Conservation (phyloP, 1,140 invertebrate genomes). For the Phocides pigmalion region DNA sequence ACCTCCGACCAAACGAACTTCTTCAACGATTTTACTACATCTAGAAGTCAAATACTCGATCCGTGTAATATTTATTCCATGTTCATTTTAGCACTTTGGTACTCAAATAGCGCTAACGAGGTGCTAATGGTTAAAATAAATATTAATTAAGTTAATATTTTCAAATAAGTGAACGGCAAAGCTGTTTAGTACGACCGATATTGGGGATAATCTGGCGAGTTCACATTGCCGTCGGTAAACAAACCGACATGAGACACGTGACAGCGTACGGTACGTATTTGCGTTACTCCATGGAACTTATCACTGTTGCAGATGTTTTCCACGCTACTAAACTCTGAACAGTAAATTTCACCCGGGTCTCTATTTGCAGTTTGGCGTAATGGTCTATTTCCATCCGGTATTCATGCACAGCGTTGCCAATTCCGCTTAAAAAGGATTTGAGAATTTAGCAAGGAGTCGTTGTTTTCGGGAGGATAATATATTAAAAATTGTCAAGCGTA, state of each 20-base stretch:
- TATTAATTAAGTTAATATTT: conserved; percentile 7
- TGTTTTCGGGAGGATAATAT: conserved; percentile 9
- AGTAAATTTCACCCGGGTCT: conserved; percentile 7
- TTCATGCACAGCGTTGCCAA: conserved; percentile 5
- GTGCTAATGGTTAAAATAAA: conserved; percentile 18
- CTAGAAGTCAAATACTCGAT: conserved; percentile 8
- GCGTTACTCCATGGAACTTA: conserved; percentile 2
- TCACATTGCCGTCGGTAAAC: conserved; percentile 48
- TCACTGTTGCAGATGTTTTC: conserved; percentile 19
- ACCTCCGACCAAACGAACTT: conserved; percentile 52
- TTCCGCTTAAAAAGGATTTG: not conserved
- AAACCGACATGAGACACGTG: conserved; percentile 46
- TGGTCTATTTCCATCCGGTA: conserved; percentile 4
- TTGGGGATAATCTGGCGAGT: conserved; percentile 38
- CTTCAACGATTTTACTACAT: conserved; percentile 39
- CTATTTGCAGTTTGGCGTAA: conserved; percentile 26
- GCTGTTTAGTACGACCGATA: conserved; percentile 36
- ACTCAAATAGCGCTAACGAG: conserved; percentile 9
- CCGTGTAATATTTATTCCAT: too few species aligned
- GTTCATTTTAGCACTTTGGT: not conserved
- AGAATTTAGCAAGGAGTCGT: not conserved
- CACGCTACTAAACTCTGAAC: conserved; percentile 6
- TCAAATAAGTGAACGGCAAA: conserved; percentile 25
- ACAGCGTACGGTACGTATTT: conserved; percentile 22
- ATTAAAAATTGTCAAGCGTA: conserved; percentile 35